These are phyloP conservation scores for Laterallus jamaicensis DNA, from an alignment of 2,113 vertebrate genomes.

Conservation along the genomic window DNA sequence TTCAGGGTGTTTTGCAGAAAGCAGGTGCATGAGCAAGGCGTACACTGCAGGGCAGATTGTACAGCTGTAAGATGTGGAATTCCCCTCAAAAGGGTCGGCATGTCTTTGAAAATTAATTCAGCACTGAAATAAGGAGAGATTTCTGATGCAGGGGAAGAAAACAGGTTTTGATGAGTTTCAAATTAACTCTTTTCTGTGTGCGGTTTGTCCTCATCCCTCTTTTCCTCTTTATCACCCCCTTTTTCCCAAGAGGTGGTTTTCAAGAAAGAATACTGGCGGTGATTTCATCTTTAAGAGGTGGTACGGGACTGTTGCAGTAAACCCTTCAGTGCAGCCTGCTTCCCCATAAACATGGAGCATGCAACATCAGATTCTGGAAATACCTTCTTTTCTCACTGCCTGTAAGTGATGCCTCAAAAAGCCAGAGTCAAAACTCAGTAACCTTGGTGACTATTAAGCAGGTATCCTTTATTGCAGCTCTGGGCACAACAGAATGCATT, in stretches of 20 bases:
- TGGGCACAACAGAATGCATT: neutral
- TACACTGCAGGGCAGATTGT: conserved; percentile 77
- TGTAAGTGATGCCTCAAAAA: neutral
- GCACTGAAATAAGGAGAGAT: conserved; percentile 33
- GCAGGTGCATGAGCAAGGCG: conserved; percentile 69
- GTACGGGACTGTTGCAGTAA: neutral
- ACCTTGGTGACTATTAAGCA: too few relatives aligned
- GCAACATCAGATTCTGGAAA: neutral
- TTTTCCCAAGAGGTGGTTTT: neutral
- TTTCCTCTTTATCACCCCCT: neutral
- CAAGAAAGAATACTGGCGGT: neutral
- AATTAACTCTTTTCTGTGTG: conserved; percentile 62
- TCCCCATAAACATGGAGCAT: neutral
- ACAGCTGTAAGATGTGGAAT: conserved; percentile 84
- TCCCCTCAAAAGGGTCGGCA: conserved; percentile 82
- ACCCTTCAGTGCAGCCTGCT: neutral
- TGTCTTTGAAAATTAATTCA: conserved; percentile 71
- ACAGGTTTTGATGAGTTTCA: conserved; percentile 41
- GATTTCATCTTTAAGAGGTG: neutral
- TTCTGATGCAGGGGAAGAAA: conserved; percentile 30
- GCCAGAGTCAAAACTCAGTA: too few relatives aligned
- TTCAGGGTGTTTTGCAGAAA: conserved; percentile 39
- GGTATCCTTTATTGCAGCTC: too few relatives aligned
- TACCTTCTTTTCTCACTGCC: neutral
- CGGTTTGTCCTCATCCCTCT: neutral